phyloP scores from a whole-genome alignment of 2,888 invertebrate species.

The Trachelus stipa region DNA sequence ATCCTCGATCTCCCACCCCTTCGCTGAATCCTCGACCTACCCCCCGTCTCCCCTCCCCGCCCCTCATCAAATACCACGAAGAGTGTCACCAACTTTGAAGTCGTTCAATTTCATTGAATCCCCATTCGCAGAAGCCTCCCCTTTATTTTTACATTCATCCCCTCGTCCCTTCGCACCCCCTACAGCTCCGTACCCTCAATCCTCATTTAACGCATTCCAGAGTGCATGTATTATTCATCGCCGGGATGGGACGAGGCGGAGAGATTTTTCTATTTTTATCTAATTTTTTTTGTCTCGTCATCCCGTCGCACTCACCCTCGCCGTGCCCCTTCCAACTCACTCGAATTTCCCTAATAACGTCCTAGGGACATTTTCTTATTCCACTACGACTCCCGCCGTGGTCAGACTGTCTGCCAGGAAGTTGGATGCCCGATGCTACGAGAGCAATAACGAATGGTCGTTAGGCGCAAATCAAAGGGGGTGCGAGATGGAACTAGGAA shows the following conservation, averaged over 20 bases:
- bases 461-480: background rate
- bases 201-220: conserved; percentile 23
- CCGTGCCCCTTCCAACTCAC: background rate
- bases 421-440: background rate
- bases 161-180: background rate
- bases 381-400: background rate
- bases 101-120: background rate
- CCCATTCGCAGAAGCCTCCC: background rate
- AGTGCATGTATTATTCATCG: conserved; percentile 30
- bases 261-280: background rate
- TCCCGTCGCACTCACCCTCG: background rate
- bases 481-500: background rate
- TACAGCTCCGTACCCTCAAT: conserved; percentile 2
- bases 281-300: background rate
- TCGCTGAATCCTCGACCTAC: background rate
- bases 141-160: background rate
- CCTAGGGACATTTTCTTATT: background rate
- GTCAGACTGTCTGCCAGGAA: background rate
- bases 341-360: background rate
- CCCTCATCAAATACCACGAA: background rate
- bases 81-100: background rate
- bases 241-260: background rate
- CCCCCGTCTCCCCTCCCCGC: background rate
- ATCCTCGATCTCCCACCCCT: conserved; percentile 25
- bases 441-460: background rate